These are phyloP conservation scores for Takifugu flavidus DNA, from an alignment of 2,113 vertebrate species.

Conservation along the genomic window DNA sequence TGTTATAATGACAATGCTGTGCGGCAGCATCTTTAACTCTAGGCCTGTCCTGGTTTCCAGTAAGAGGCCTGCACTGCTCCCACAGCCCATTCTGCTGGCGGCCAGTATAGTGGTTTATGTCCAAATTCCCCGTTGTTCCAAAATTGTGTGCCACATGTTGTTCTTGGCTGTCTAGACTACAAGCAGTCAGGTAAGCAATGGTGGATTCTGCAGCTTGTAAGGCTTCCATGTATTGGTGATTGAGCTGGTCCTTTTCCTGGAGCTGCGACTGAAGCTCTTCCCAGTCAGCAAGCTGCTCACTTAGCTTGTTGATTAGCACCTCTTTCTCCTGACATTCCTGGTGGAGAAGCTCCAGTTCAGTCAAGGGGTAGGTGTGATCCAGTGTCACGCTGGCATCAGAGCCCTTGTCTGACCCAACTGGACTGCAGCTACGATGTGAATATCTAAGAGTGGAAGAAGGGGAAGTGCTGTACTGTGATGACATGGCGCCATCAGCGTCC, in stretches of 20 bases:
- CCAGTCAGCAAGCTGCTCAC: slow-evolving; percentile 57
- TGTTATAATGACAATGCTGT: neutral
- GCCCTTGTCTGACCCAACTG: slow-evolving; percentile 16
- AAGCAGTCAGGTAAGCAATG: slow-evolving; percentile 76
- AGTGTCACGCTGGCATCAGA: slow-evolving; percentile 15
- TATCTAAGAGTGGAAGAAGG: slow-evolving; percentile 19
- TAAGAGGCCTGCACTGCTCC: slow-evolving; percentile 57
- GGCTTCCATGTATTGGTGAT: slow-evolving; percentile 58
- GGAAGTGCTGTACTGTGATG: slow-evolving; percentile 24
- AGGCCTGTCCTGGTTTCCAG: slow-evolving; percentile 67
- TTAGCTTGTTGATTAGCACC: slow-evolving; percentile 60
- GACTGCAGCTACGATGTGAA: slow-evolving; percentile 4
- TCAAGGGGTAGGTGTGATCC: slow-evolving; percentile 37
- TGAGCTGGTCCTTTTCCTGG: slow-evolving; percentile 65
- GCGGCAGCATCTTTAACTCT: slow-evolving; percentile 41
- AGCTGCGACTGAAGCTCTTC: slow-evolving; percentile 64
- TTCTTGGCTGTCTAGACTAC: slow-evolving; percentile 68
- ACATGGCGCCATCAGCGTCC: neutral
- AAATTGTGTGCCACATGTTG: slow-evolving; percentile 22
- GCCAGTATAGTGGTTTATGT: slow-evolving; percentile 37
- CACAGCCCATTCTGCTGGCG: slow-evolving; percentile 65
- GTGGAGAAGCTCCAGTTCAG: slow-evolving; percentile 75
- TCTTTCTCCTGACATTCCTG: slow-evolving; percentile 78
- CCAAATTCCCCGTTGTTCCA: slow-evolving; percentile 7
- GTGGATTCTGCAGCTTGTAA: slow-evolving; percentile 74